Evolutionary conservation across 2,797 vertebrate genomes (phyloP).

Genomic region (Ciconia nigra): DNA sequence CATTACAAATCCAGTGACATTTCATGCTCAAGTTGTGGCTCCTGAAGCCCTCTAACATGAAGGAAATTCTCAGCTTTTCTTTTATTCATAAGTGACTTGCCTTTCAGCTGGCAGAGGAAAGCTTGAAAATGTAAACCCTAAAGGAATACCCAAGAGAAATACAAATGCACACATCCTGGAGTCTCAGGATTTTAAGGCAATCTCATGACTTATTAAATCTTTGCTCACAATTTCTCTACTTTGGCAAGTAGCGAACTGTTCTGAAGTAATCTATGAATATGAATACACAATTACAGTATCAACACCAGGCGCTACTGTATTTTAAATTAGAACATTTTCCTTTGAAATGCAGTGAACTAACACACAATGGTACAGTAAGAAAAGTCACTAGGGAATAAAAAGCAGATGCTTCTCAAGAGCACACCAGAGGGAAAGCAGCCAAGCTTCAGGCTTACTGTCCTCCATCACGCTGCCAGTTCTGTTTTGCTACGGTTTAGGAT

Average conservation of each 20-base stretch:
- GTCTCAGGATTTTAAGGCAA: neutral
- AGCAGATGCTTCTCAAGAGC: neutral
- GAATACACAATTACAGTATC: neutral
- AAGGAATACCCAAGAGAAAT: conserved; percentile 2
- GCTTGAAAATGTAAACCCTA: neutral
- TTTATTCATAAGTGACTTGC: conserved; percentile 10
- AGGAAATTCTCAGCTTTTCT: conserved; percentile 12
- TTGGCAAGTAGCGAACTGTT: neutral
- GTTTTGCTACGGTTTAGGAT: neutral
- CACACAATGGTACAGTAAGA: neutral
- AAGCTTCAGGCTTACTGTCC: neutral
- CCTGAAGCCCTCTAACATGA: neutral
- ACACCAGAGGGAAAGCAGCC: neutral
- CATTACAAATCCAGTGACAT: neutral
- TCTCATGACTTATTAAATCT: neutral
- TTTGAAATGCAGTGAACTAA: neutral
- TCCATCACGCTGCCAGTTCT: neutral
- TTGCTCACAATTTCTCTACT: neutral
- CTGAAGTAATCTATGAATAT: neutral
- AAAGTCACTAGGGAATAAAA: neutral
- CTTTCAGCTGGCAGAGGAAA: neutral
- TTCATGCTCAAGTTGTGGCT: neutral
- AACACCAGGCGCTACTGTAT: neutral
- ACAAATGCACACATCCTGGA: neutral
- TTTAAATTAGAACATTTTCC: neutral